Evolutionary conservation across 2,888 invertebrate species (phyloP).

Genomic region (Machimus rusticus): DNA sequence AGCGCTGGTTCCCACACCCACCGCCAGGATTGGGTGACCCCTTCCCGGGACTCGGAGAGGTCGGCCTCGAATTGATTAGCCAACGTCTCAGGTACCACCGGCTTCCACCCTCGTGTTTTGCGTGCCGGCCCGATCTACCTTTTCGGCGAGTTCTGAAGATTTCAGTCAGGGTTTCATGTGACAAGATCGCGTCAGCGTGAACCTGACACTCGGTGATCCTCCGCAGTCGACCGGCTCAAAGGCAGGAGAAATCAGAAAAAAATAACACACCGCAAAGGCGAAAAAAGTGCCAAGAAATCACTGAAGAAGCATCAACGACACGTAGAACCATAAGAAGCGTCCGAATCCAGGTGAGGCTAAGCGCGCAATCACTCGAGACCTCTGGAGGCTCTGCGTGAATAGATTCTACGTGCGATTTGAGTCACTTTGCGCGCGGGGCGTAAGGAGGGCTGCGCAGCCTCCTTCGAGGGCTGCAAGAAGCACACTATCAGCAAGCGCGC

Average conservation of each 20-base stretch:
- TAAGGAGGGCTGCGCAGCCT: not conserved
- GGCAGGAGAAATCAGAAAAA: slow-evolving; percentile 12
- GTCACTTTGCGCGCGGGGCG: not conserved
- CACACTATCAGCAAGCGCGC: not conserved
- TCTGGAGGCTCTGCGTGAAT: slow-evolving; percentile 28
- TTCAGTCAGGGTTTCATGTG: slow-evolving; percentile 8
- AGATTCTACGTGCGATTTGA: slow-evolving; percentile 35
- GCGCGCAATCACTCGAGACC: slow-evolving; percentile 8
- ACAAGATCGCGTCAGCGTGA: slow-evolving; percentile 40
- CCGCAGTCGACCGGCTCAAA: not conserved
- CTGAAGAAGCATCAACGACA: slow-evolving; percentile 46
- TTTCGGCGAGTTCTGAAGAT: slow-evolving; percentile 38
- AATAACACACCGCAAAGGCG: not conserved
- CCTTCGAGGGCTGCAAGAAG: not conserved
- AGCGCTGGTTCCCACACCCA: slow-evolving; percentile 18
- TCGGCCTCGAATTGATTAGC: slow-evolving; percentile 14
- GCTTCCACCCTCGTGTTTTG: slow-evolving; percentile 30
- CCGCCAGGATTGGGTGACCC: not conserved
- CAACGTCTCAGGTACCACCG: not conserved
- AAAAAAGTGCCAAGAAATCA: slow-evolving; percentile 36
- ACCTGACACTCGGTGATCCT: slow-evolving; percentile 32
- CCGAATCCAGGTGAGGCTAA: slow-evolving; percentile 27
- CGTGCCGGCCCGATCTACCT: not conserved
- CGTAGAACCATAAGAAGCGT: slow-evolving; percentile 43
- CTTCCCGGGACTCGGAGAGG: not conserved